phyloP scores from a whole-genome alignment of 2,113 vertebrate species.

The Oophaga pumilio region DNA sequence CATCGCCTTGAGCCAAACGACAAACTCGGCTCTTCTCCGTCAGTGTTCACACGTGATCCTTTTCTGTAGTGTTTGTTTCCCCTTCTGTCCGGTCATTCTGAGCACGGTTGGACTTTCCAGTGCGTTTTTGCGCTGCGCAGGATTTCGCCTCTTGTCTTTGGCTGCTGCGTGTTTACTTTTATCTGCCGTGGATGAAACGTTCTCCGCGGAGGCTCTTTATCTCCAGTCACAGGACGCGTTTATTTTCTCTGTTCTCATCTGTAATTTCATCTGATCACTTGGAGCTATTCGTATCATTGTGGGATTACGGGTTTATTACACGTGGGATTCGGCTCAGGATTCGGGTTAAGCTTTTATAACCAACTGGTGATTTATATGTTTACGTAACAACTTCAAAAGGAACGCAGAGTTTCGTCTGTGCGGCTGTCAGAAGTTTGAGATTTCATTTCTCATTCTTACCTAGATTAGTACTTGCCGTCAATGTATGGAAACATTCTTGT shows the following conservation, averaged over 20 bases:
- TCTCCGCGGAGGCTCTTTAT: constrained; percentile 1
- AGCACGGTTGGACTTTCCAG: too few relatives aligned
- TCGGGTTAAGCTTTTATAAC: constrained; percentile 23
- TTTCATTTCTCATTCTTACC: background rate
- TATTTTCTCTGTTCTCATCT: constrained; percentile 44
- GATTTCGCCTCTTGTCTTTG: background rate
- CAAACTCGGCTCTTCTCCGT: background rate
- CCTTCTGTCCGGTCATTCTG: too few relatives aligned
- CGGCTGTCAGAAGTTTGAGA: background rate
- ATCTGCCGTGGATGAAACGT: background rate
- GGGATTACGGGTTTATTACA: constrained; percentile 32
- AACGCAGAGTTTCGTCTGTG: background rate
- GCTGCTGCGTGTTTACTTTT: background rate
- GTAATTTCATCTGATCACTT: constrained; percentile 13
- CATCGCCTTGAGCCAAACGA: too few relatives aligned
- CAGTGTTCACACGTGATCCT: background rate
- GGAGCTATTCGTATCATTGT: background rate
- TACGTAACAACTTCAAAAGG: constrained; percentile 39
- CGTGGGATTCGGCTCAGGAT: constrained; percentile 17
- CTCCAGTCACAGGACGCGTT: background rate
- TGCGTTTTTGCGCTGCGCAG: too few relatives aligned
- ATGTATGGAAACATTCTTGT: background rate
- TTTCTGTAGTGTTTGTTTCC: background rate
- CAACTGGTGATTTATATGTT: constrained; percentile 32
- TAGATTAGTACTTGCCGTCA: background rate